These are phyloP conservation scores for Myiotriccus ornatus DNA, from an alignment of 2,797 vertebrate species.

Conservation along the genomic window DNA sequence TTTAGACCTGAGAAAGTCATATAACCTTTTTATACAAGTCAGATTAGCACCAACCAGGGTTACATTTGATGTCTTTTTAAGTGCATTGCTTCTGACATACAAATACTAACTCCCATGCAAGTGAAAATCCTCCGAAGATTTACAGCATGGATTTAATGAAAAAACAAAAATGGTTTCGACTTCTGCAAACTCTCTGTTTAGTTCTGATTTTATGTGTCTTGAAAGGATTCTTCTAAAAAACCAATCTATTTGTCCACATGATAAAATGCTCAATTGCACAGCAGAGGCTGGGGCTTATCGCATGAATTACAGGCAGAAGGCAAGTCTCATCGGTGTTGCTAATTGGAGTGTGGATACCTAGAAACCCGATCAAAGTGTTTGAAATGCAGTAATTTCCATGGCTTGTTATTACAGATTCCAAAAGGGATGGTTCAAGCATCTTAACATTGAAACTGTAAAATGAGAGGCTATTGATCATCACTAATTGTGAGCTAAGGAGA, in stretches of 20 bases:
- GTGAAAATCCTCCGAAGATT: background rate
- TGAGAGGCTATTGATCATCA: background rate
- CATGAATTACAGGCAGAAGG: background rate
- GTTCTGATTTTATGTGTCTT: background rate
- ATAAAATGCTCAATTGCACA: background rate
- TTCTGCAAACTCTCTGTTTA: background rate
- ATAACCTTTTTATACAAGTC: background rate
- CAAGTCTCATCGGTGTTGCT: background rate
- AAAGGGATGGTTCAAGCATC: background rate
- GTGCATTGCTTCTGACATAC: background rate
- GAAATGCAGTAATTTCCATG: background rate
- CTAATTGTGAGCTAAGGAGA: background rate
- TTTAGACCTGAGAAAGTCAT: background rate
- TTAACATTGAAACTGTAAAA: background rate
- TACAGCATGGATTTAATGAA: background rate
- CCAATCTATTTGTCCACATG: background rate
- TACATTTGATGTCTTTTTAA: background rate
- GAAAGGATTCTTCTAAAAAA: background rate
- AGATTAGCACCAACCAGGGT: background rate
- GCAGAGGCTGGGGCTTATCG: background rate
- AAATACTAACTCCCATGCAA: background rate
- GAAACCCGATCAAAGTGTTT: background rate
- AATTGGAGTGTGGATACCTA: background rate
- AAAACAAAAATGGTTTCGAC: background rate
- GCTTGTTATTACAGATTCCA: background rate